Base-by-base conservation (phyloP, 2,113 vertebrate genomes). In the Phrynosoma platyrhinos region DNA sequence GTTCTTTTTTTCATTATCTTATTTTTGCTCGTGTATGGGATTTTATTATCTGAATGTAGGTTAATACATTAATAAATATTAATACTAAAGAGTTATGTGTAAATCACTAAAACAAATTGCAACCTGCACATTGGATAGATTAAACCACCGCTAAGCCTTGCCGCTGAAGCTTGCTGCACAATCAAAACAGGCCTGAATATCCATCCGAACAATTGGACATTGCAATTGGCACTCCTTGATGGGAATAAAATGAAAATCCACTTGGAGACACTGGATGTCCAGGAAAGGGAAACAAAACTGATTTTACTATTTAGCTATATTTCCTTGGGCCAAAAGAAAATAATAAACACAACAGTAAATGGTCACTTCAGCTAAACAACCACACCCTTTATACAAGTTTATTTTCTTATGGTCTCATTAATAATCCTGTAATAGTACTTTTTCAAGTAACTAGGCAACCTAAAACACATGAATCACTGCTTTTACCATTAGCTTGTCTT, bases 371-470 rank as follows among this genome's bases (percentile, higher is more conserved):
- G 91, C 16, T 55, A 69, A 89, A 86, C 4, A 53, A 88, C 42
- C 85, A 81, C 92, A 78, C 89, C 92, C 89, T 68, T 88, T 85
- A 77, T 1, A 79, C 30, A 53, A 79, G 66, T 82, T 92, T 89
- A 77, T 93, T 92, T 94, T 93, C 91, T 52, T 89, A 36, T 76
- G 75, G n/a, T 86, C 89, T 85, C 52, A 87, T 90, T 90, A 79
- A 84, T 58, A 87, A 68, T 87, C 74, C 2, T 66, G 84, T 74
- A 81, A 64, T 83, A 4, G 0, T n/a, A 42, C 66, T 90, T 72
- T 80, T 82, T 75, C 81, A 23, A 84, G 94, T 88, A 90, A 85
- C 79, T 1, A 84, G 83, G 90, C 93, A 93, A 83, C 85, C 82
- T 30, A n/a, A 83, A 27, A 79, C 0, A 74, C 4, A 82, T 64